Evolutionary conservation across 2,888 invertebrate genomes (phyloP).

Genomic region (Drosophila incognita): DNA sequence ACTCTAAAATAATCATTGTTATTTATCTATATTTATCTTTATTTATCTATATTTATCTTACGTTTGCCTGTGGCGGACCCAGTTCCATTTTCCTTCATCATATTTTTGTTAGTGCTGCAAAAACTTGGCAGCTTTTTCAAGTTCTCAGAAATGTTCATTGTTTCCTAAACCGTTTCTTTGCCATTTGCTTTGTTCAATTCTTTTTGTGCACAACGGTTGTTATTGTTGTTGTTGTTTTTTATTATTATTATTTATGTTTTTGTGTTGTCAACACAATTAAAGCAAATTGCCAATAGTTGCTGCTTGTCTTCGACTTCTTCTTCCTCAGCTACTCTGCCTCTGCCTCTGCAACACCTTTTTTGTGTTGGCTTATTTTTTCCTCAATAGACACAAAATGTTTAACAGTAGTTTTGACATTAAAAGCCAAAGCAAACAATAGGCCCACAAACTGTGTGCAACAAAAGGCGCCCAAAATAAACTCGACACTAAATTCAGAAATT

Average conservation of each 20-base stretch:
- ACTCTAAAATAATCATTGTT: conserved; percentile 4
- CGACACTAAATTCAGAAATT: conserved; percentile 25
- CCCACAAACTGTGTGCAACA: conserved; percentile 33
- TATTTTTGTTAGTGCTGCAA: conserved; percentile 28
- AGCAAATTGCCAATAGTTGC: conserved; percentile 75
- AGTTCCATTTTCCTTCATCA: conserved; percentile 13
- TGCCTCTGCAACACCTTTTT: conserved; percentile 16
- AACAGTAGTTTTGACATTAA: conserved; percentile 65
- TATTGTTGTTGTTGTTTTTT: neutral
- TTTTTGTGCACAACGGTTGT: conserved; percentile 13
- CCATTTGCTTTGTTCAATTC: conserved; percentile 28
- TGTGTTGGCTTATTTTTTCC: neutral
- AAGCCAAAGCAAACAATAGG: conserved; percentile 37
- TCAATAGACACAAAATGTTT: conserved; percentile 22
- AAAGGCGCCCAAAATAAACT: conserved; percentile 34
- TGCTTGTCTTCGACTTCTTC: conserved; percentile 4
- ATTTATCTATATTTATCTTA: conserved; percentile 10
- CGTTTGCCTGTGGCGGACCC: conserved; percentile 5
- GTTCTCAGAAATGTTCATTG: conserved; percentile 26
- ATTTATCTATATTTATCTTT: conserved; percentile 10
- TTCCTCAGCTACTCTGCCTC: neutral
- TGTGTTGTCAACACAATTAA: conserved; percentile 62
- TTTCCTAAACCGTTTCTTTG: conserved; percentile 22
- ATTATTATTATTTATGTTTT: conserved; percentile 20
- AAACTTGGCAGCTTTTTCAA: conserved; percentile 9